Evolutionary conservation across 2,888 invertebrate species (phyloP).

Genomic region (Thyatira batis): DNA sequence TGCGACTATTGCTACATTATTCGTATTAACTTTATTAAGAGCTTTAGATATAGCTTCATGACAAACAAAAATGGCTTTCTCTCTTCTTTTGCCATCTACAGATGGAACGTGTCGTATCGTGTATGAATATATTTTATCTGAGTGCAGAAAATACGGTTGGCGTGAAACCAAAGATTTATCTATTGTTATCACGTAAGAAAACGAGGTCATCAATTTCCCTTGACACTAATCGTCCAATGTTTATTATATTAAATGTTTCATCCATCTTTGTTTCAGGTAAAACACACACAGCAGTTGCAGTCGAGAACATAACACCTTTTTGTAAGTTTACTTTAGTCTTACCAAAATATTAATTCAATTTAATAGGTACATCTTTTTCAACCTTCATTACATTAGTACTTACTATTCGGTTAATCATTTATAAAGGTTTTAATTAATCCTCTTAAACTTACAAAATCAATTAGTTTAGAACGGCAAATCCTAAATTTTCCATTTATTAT

Average conservation of each 20-base stretch:
- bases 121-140: too few species aligned
- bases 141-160: constrained; percentile 12
- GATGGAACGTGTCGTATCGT: too few species aligned
- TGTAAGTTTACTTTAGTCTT: constrained; percentile 1
- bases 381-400: too few species aligned
- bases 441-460: too few species aligned
- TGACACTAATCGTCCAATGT: constrained; percentile 36
- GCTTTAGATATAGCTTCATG: too few species aligned
- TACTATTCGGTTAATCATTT: too few species aligned
- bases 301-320: neutral
- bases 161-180: constrained; percentile 24
- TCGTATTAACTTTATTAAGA: neutral
- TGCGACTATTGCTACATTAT: neutral
- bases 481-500: neutral
- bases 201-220: constrained; percentile 36
- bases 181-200: constrained; percentile 31
- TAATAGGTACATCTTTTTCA: too few species aligned
- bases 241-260: constrained; percentile 19
- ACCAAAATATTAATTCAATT: neutral
- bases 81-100: too few species aligned
- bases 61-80: too few species aligned
- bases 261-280: constrained; percentile 42
- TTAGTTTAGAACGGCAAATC: neutral
- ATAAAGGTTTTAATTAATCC: too few species aligned
- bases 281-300: neutral